Conservation (phyloP, 2,797 vertebrate genomes). For the Champsocephalus gunnari region DNA sequence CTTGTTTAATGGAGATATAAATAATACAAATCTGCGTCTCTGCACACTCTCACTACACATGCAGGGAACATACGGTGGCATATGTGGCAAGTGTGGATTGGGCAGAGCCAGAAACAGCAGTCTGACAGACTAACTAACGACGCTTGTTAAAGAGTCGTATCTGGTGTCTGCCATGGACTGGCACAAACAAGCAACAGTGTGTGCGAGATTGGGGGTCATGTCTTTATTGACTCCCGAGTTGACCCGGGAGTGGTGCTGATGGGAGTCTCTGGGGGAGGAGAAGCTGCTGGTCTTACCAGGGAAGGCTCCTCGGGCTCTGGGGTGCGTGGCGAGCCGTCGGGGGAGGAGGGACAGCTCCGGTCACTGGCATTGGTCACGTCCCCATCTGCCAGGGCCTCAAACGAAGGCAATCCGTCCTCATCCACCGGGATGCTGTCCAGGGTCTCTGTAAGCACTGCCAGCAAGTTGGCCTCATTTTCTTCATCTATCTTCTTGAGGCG, state of each 20-base stretch:
- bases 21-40: constrained; percentile 25
- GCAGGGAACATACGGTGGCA: constrained; percentile 50
- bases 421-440: constrained; percentile 99
- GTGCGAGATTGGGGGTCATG: constrained; percentile 72
- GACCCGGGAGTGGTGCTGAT: constrained; percentile 29
- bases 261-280: constrained; percentile 23
- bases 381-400: constrained; percentile 98
- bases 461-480: constrained; percentile 99
- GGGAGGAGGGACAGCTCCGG: constrained; percentile 93
- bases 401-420: constrained; percentile 99
- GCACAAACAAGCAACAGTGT: constrained; percentile 31
- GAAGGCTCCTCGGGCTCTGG: constrained; percentile 98
- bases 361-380: constrained; percentile 98
- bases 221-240: constrained; percentile 6
- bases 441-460: constrained; percentile 99
- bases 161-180: constrained; percentile 55
- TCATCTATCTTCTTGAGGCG: constrained; percentile 98
- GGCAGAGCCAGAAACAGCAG: constrained; percentile 23
- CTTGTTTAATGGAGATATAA: too few relatives aligned
- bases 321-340: constrained; percentile 92
- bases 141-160: constrained; percentile 53
- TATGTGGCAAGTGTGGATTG: constrained; percentile 32
- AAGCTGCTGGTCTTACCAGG: constrained; percentile 91
- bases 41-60: constrained; percentile 27
- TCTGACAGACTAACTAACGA: constrained; percentile 53